These are phyloP conservation scores for Hippocampus comes DNA, from an alignment of 2,113 vertebrate species.

Conservation along the genomic window DNA sequence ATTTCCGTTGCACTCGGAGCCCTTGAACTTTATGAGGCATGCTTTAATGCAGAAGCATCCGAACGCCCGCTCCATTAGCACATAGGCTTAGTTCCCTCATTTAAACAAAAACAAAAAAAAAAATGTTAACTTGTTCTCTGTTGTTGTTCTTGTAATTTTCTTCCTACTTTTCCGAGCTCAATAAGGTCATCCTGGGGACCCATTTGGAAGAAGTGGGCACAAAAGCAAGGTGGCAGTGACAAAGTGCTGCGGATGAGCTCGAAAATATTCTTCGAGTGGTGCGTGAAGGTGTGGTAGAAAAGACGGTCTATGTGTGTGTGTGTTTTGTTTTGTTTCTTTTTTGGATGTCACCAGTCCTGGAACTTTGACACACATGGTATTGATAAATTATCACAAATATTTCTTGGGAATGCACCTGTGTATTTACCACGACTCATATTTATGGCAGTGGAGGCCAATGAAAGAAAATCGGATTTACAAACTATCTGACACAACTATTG, in stretches of 20 bases:
- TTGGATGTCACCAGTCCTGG: too few relatives aligned
- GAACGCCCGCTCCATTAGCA: slow-evolving; percentile 4
- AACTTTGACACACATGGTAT: not conserved
- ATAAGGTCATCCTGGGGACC: too few relatives aligned
- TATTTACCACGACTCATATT: not conserved
- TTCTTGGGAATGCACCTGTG: not conserved
- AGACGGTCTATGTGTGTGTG: too few relatives aligned
- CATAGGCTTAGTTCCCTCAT: not conserved
- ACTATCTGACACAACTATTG: too few relatives aligned
- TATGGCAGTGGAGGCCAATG: not conserved
- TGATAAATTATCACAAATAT: not conserved
- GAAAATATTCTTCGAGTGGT: too few relatives aligned
- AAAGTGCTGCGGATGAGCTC: too few relatives aligned
- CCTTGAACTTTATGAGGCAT: slow-evolving; percentile 9
- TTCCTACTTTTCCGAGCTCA: too few relatives aligned
- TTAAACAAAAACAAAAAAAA: not conserved
- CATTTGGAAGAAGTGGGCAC: too few relatives aligned
- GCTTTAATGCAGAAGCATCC: slow-evolving; percentile 6
- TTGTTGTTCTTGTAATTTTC: not conserved
- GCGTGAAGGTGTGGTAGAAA: too few relatives aligned
- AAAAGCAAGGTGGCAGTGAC: too few relatives aligned
- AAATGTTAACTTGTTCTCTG: not conserved
- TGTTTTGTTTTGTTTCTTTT: too few relatives aligned
- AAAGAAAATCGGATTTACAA: not conserved
- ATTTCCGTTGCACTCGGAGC: not conserved